These are phyloP conservation scores for Drosophila rellima DNA, from an alignment of 2,888 invertebrate genomes.

Conservation along the genomic window DNA sequence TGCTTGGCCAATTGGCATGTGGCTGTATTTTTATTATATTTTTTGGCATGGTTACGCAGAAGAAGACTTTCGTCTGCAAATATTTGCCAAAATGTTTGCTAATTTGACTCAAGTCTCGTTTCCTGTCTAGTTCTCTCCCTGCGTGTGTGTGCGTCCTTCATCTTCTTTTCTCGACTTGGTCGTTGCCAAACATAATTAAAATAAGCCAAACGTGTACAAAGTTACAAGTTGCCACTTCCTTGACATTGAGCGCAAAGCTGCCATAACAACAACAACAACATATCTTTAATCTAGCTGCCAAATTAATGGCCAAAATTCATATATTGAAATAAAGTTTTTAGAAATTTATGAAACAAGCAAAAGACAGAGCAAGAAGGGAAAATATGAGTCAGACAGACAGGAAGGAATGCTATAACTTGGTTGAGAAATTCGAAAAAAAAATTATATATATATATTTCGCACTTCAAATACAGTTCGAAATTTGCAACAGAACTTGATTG, in stretches of 20 bases:
- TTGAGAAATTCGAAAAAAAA: neutral
- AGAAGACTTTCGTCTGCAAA: slow-evolving; percentile 49
- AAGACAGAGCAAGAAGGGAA: neutral
- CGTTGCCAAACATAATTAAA: slow-evolving; percentile 37
- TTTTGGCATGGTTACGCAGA: neutral
- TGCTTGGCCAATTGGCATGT: slow-evolving; percentile 70
- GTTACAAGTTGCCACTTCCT: slow-evolving; percentile 20
- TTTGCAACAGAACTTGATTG: neutral
- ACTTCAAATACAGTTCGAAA: neutral
- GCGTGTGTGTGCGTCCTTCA: neutral
- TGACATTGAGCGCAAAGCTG: neutral
- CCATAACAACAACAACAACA: neutral
- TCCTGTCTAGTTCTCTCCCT: slow-evolving; percentile 1
- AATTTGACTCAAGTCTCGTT: slow-evolving; percentile 67
- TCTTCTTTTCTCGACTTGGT: slow-evolving; percentile 2
- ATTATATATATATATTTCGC: too few species aligned
- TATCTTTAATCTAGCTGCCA: slow-evolving; percentile 4
- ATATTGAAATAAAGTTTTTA: slow-evolving; percentile 5
- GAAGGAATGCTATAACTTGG: neutral
- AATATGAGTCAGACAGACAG: neutral
- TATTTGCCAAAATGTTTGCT: slow-evolving; percentile 79
- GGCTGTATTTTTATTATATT: slow-evolving; percentile 13
- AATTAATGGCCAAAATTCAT: slow-evolving; percentile 7
- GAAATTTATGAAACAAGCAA: neutral
- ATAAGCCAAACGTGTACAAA: slow-evolving; percentile 29